A percentile compares a stretch with the other conserved stretches of the same genome.
Conservation (phyloP, 2,797 vertebrate genomes). For the Ptychadena robeensis region DNA sequence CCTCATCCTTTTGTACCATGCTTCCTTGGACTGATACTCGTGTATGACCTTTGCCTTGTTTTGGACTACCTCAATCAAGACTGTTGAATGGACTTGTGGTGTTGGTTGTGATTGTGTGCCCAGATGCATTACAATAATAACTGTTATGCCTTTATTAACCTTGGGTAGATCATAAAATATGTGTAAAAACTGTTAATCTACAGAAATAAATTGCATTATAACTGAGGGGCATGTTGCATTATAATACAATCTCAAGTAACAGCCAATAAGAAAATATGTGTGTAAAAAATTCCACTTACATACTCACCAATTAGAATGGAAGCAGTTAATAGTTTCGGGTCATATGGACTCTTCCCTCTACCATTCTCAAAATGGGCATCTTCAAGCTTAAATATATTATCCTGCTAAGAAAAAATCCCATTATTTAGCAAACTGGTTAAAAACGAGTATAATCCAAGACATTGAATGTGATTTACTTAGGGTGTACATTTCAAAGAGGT, state of each 20-base stretch:
- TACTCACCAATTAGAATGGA: slow-evolving; percentile 92
- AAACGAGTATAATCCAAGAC: not conserved
- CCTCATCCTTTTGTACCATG: too few species aligned
- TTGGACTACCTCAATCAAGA: too few species aligned
- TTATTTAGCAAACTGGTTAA: not conserved
- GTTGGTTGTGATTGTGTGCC: too few species aligned
- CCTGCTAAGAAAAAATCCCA: slow-evolving; percentile 73
- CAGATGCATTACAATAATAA: too few species aligned
- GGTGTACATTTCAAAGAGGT: too few species aligned
- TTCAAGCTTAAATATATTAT: slow-evolving; percentile 89
- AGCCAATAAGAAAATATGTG: not conserved
- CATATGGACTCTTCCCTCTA: slow-evolving; percentile 96
- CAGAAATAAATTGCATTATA: not conserved
- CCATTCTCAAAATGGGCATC: slow-evolving; percentile 90
- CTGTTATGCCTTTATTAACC: too few species aligned
- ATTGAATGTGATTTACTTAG: not conserved
- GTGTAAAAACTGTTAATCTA: too few species aligned
- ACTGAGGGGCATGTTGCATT: not conserved
- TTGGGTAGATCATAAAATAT: too few species aligned
- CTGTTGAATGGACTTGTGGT: too few species aligned
- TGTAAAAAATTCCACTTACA: slow-evolving; percentile 36
- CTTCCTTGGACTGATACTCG: too few species aligned
- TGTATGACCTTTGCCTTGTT: too few species aligned
- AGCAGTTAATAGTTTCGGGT: slow-evolving; percentile 92
- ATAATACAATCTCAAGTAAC: not conserved